Evolutionary conservation across 1,140 invertebrate species (phyloP), one percentile per base, ranked within the genome.

Genomic region (Chrysomallon squamiferum): DNA sequence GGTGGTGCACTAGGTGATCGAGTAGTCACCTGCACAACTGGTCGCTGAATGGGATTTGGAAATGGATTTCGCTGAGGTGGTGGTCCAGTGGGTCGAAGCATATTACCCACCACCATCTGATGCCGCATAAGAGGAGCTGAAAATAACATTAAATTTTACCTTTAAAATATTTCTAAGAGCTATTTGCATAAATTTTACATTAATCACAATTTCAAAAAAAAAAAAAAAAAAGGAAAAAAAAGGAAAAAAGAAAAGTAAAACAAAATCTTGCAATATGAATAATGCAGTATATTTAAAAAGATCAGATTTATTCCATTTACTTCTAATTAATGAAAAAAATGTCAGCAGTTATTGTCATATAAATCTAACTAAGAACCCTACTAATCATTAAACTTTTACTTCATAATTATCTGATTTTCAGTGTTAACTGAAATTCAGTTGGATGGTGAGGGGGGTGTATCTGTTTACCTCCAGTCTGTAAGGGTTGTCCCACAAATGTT

Each of bases 31-130:
- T 52, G 15, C 66, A 35, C 56, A 0, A 66, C 70, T 58, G 77
- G 77, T 52, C 77, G 68, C 64, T 79, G 77, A 27, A 79, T 80
- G 20, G 78, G 76, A 52, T 74, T 71, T 11, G 78, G 76, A 65
- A 76, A 78, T 25, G 66, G 38, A 50, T 62, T 62, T 54, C 65
- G 58, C 33, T 65, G 69, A 38, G 66, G 65, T 25, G 69, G 69
- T 13, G 74, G 65, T 18, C 65, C 61, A 60, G 58, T 69, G 22
- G 60, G 35, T 18, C 76, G 63, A 13, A 73, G 29, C 57, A 69
- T 71, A 47, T 75, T 74, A 27, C 75, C 70, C 56, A 76, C 45
- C 66, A 80, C 68, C 66, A 77, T 67, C 35, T 70, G 74, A 35
- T 71, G 73, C 57, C 74, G 62, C 38, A 75, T 71, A 43, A 75